A percentile compares a stretch with the other conserved stretches of the same genome.
phyloP scores from a whole-genome alignment of 2,113 vertebrate genomes.

The Laticauda laticaudata region DNA sequence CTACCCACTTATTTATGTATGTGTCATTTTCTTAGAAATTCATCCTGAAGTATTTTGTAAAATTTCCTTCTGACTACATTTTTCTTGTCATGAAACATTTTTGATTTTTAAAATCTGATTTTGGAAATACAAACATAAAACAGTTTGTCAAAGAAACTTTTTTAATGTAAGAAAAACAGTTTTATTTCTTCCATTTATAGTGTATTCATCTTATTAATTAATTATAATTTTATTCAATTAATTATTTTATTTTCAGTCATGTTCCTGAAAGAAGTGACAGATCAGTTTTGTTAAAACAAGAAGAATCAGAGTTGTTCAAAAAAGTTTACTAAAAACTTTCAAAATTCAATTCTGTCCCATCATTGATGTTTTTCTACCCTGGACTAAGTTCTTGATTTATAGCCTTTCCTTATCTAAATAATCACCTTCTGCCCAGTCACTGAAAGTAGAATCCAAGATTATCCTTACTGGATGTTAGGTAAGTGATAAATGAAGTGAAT shows the following conservation, averaged over 20 bases:
- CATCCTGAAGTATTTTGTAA: constrained; percentile 54
- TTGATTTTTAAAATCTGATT: constrained; percentile 70
- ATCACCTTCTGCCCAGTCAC: neutral
- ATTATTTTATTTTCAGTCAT: constrained; percentile 12
- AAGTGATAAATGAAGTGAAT: too few species aligned
- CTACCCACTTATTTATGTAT: constrained; percentile 29
- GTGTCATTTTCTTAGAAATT: constrained; percentile 58
- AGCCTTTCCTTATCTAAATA: neutral
- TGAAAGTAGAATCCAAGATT: neutral
- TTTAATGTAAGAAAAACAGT: constrained; percentile 61
- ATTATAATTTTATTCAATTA: constrained; percentile 30
- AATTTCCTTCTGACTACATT: constrained; percentile 58
- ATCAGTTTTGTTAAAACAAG: constrained; percentile 40
- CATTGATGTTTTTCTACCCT: neutral
- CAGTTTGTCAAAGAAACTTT: constrained; percentile 51
- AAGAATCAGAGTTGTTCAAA: constrained; percentile 44
- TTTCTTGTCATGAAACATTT: constrained; percentile 70
- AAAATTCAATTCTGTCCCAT: neutral
- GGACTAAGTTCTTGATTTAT: neutral
- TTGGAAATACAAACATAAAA: constrained; percentile 65
- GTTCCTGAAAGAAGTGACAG: constrained; percentile 48
- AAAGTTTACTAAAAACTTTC: neutral
- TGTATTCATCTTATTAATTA: constrained; percentile 43
- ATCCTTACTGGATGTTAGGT: neutral
- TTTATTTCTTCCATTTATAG: constrained; percentile 51